Evolutionary conservation across 1,140 invertebrate species (phyloP), one percentile per base, ranked within the genome.

Genomic region (Eurosta solidaginis): DNA sequence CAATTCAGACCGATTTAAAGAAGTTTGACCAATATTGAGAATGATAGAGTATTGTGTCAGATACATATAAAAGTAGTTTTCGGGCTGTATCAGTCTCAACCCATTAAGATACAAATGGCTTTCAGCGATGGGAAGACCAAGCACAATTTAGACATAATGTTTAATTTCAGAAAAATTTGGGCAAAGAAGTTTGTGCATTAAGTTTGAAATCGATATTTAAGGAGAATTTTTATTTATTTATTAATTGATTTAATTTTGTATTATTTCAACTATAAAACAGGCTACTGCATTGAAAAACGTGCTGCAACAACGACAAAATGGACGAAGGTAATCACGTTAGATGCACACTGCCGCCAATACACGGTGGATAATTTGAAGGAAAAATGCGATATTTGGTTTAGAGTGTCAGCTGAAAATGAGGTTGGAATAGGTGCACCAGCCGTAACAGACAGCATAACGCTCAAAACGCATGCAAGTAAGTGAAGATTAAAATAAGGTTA

Each of bases 391-490:
- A 95, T 97, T 81, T 89, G 94, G 82, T 98, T 99, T 90, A 91
- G 96, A 88, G 93, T 98, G 54, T 95, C 93, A 77, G 97, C 97
- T 74, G 96, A 98, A 89, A 98, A 98, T 88, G 91, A 92, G 68
- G 91, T 96, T 81, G 97, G 97, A 20, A 87, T 96, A 36, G 95
- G 96, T 86, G 90, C 92, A 82, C 93, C 95, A 74, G 91, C 94
- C 14, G 90, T 92, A 80, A 94, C 96, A 44, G 94, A 95, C 80
- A 90, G 92, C 78, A 92, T 98, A 45, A 91, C 92, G 79, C 91
- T 99, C 20, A 96, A 96, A 89, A 97, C 96, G 87, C 96, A 97
- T 89, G 97, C 97, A 82, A 96, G 97, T 98, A 90, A 93, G 94
- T 92, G 82, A 22, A 77, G 27, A 36, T n/a, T 25, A 45, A 6